These are phyloP conservation scores for Nomada flava DNA, from an alignment of 2,888 invertebrate species.

Conservation along the genomic window DNA sequence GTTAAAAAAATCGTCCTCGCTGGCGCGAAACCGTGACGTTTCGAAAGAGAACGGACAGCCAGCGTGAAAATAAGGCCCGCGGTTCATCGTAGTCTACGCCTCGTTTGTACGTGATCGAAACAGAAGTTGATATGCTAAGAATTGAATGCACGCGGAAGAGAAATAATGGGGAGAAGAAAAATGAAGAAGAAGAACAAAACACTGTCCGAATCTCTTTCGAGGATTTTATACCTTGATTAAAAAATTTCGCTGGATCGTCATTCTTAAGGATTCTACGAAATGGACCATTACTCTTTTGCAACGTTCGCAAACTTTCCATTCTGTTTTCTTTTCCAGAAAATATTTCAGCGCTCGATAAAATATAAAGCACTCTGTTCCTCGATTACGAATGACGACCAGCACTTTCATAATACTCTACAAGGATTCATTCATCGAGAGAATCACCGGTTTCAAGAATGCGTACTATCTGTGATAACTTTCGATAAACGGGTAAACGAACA, in stretches of 20 bases:
- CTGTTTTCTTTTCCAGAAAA: not conserved
- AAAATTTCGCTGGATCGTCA: slow-evolving; percentile 24
- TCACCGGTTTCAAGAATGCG: not conserved
- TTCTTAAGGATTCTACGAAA: not conserved
- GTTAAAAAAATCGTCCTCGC: slow-evolving; percentile 36
- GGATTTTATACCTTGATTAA: slow-evolving; percentile 4
- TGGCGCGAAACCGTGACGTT: not conserved
- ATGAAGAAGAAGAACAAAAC: not conserved
- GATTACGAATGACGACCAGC: slow-evolving; percentile 22
- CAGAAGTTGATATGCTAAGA: not conserved
- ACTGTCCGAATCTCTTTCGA: slow-evolving; percentile 51
- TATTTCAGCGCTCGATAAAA: not conserved
- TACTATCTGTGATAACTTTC: too few species aligned
- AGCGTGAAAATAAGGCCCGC: not conserved
- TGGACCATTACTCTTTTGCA: not conserved
- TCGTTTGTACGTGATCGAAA: not conserved
- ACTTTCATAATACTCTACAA: slow-evolving; percentile 16
- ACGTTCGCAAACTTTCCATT: not conserved
- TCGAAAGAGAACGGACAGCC: slow-evolving; percentile 60
- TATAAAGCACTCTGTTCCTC: not conserved
- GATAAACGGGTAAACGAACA: too few species aligned
- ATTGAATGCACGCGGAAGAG: not conserved
- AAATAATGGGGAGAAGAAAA: too few species aligned
- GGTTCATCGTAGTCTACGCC: not conserved
- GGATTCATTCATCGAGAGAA: slow-evolving; percentile 33